A percentile compares a stretch with the other conserved stretches of the same genome.
Conservation (phyloP, 2,888 invertebrate genomes). For the Apamea crenata region DNA sequence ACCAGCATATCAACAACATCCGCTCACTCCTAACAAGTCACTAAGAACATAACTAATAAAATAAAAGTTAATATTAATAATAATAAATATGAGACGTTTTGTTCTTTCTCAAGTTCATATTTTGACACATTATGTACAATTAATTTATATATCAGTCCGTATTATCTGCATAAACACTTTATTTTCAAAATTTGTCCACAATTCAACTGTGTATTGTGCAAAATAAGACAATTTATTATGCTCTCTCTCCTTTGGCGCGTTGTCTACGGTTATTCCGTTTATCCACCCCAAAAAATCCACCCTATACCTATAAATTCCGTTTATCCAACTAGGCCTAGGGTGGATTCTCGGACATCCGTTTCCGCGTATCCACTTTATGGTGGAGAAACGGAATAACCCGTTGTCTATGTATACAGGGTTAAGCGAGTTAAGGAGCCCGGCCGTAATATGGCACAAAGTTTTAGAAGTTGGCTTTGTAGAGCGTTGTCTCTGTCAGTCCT, state of each 20-base stretch:
- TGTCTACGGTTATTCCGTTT: conserved; percentile 18
- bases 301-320: neutral
- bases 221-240: conserved; percentile 76
- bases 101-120: conserved; percentile 85
- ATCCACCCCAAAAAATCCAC: neutral
- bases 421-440: conserved; percentile 18
- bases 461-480: neutral
- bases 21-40: conserved; percentile 79
- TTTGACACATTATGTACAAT: conserved; percentile 85
- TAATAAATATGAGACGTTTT: conserved; percentile 88
- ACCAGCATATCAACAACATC: conserved; percentile 83
- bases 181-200: conserved; percentile 65
- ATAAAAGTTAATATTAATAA: conserved; percentile 76
- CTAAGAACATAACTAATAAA: conserved; percentile 75
- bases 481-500: neutral
- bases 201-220: conserved; percentile 71
- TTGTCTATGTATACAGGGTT: conserved; percentile 62
- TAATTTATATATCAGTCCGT: conserved; percentile 84
- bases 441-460: conserved; percentile 7
- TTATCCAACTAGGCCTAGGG: neutral
- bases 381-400: neutral
- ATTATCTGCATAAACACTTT: conserved; percentile 74
- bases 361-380: neutral
- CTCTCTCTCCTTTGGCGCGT: conserved; percentile 74
- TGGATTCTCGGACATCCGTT: neutral